These are phyloP conservation scores for Stenodera caucasica DNA, from an alignment of 2,888 invertebrate species.

Conservation along the genomic window DNA sequence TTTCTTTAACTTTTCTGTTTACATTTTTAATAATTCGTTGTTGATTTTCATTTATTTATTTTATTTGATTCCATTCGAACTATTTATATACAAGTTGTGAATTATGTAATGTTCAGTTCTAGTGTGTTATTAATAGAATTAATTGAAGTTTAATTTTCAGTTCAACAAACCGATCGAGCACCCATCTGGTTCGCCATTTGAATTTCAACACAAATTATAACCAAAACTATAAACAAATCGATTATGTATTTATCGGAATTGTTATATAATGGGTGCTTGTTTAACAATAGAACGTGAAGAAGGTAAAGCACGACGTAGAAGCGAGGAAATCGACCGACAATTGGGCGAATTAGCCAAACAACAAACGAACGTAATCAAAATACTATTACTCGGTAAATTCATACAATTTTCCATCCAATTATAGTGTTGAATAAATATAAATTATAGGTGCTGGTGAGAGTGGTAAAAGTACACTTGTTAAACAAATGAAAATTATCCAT, in stretches of 20 bases:
- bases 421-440: slow-evolving; percentile 9
- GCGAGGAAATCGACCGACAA: slow-evolving; percentile 65
- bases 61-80: no score
- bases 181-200: neutral
- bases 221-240: neutral
- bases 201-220: neutral
- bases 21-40: neutral
- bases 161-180: neutral
- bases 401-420: neutral
- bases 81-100: no score
- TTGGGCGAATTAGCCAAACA: slow-evolving; percentile 62
- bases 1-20: slow-evolving; percentile 4
- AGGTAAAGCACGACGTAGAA: slow-evolving; percentile 61
- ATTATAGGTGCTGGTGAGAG: slow-evolving; percentile 65
- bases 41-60: neutral
- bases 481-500: slow-evolving; percentile 72
- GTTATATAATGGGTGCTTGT: slow-evolving; percentile 64
- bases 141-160: neutral
- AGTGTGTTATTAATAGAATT: neutral
- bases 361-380: slow-evolving; percentile 65
- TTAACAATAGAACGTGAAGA: slow-evolving; percentile 65
- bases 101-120: neutral
- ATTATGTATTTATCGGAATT: slow-evolving; percentile 24
- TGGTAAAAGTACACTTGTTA: slow-evolving; percentile 69
- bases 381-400: slow-evolving; percentile 61